Base-by-base conservation (phyloP, 1,140 invertebrate genomes). In the Nixonia krombeini region DNA sequence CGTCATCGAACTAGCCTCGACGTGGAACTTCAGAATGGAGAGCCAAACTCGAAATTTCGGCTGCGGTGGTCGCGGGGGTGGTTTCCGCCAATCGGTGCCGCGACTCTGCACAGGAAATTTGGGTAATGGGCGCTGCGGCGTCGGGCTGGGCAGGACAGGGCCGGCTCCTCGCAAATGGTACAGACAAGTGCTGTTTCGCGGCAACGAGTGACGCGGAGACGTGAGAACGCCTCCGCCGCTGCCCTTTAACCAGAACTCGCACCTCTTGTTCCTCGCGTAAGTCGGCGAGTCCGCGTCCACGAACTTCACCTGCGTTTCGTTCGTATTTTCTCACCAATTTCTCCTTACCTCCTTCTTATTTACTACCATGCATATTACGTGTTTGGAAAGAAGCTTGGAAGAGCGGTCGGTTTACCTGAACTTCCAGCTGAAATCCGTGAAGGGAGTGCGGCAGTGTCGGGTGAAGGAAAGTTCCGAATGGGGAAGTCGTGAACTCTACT, bases 401-500 rank as follows among this genome's bases (percentile, higher is more conserved):
- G n/a, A n/a, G n/a, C n/a, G n/a, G n/a, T n/a, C n/a, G n/a, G n/a
- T n/a, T 3, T 74, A 93, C 92, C 86, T 92, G 90, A 58, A 95
- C 93, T 87, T 95, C 91, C 29, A 96, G 83, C 74, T 96, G 94
- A 80, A 95, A 96, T 41, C 94, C 94, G 78, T 95, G 93, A 18
- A 95, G 86, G 1, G 91, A 90, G 76, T 93, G 89, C 25, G 89
- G 88, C 31, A 93, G 90, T 17, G 90, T 87, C 41, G 92, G 92
- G 82, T 93, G 92, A 52, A 91, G 87, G 81, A 96, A 93, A 55
- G 93, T 94, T 72, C 94, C 94, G 83, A 92, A 95, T 1, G 93
- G 92, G 15, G 93, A 94, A n/a, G 93, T 94, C 52, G 92, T 93
- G 79, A 96, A 94, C 82, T 95, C 93, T 16, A 96, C 93, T 35